Evolutionary conservation across 2,797 vertebrate species (phyloP).

Genomic region (Pipistrellus pygmaeus): DNA sequence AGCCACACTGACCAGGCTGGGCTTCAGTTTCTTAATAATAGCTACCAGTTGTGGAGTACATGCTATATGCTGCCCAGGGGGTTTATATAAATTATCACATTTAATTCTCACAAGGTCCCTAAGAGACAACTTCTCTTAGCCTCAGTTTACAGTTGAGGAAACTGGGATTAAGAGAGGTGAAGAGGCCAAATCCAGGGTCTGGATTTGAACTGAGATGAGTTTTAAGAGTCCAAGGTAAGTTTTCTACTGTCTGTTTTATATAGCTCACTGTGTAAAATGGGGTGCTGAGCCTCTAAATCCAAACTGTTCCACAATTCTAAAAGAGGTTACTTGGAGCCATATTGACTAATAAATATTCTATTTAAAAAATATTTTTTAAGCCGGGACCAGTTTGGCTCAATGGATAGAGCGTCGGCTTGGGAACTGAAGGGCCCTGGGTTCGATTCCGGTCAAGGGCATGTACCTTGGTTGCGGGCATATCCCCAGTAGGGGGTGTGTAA

Average conservation of each 20-base stretch:
- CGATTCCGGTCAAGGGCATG: too few relatives aligned
- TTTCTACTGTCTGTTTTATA: neutral
- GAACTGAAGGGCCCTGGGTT: too few relatives aligned
- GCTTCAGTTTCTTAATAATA: neutral
- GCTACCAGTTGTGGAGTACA: neutral
- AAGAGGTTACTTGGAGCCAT: neutral
- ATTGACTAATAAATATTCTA: neutral
- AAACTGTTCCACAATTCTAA: neutral
- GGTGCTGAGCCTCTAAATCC: neutral
- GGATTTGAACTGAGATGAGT: neutral
- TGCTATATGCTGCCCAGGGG: neutral
- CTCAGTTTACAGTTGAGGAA: slow-evolving; percentile 4
- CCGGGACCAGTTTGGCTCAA: too few relatives aligned
- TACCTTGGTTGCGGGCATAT: too few relatives aligned
- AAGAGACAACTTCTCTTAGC: neutral
- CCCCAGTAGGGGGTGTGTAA: too few relatives aligned
- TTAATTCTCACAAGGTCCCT: neutral
- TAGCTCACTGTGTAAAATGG: neutral
- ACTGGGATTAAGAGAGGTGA: neutral
- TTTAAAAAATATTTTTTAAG: too few relatives aligned
- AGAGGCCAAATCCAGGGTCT: neutral
- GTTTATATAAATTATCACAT: neutral
- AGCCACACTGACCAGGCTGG: too few relatives aligned
- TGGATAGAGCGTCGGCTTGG: too few relatives aligned
- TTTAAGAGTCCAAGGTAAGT: neutral